Percentiles rank a stretch among this genome's conserved stretches.
Evolutionary conservation across 2,888 invertebrate genomes (phyloP).

Genomic region (Torymus tubicola): DNA sequence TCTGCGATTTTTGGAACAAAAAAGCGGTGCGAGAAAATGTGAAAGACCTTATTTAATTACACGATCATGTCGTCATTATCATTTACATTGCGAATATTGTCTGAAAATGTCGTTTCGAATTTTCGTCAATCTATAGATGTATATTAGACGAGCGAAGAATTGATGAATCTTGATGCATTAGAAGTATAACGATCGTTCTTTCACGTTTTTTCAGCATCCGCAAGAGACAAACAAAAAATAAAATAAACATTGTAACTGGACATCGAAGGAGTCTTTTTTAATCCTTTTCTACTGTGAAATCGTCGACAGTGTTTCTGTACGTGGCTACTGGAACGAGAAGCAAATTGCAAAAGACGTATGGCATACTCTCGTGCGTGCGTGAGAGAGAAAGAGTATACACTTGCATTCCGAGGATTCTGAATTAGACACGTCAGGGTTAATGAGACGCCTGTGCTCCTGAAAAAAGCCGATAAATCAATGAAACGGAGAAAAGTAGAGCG

Average conservation of each 20-base stretch:
- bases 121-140: no score
- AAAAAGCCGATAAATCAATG: conserved; percentile 45
- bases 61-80: no score
- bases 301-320: not conserved
- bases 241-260: not conserved
- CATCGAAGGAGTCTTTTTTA: conserved; percentile 39
- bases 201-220: not conserved
- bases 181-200: not conserved
- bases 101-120: no score
- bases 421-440: conserved; percentile 28
- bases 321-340: not conserved
- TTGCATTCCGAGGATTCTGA: conserved; percentile 12
- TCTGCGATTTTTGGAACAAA: no score
- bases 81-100: no score
- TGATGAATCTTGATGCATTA: no score
- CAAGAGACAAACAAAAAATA: not conserved
- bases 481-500: conserved; percentile 11
- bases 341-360: not conserved
- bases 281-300: conserved; percentile 19
- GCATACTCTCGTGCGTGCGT: no score
- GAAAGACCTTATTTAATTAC: not conserved
- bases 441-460: not conserved
- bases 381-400: not conserved
- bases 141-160: no score
- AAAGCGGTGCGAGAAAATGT: not conserved